Conservation (phyloP, 2,113 vertebrate species). For the Pterocles gutturalis region DNA sequence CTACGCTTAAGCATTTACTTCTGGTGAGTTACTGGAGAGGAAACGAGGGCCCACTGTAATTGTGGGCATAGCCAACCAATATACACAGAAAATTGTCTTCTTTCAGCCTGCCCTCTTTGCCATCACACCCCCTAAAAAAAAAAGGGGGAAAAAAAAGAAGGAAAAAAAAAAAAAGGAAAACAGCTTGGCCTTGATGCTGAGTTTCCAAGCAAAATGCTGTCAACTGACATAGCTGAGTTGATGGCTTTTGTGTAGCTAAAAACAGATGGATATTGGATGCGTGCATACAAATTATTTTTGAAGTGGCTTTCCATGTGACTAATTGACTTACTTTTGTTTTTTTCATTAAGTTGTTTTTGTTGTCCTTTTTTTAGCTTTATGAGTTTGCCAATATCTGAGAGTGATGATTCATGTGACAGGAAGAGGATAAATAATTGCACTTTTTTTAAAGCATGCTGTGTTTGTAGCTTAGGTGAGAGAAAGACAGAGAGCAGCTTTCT, state of each 20-base stretch:
- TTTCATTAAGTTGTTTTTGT: background rate
- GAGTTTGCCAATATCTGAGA: background rate
- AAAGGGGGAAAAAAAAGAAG: background rate
- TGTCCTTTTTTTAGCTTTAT: background rate
- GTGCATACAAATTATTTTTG: background rate
- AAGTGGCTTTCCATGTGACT: background rate
- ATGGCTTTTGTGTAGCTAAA: slow-evolving; percentile 12
- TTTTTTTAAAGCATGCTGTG: background rate
- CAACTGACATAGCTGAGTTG: background rate
- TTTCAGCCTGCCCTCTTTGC: background rate
- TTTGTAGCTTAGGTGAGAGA: slow-evolving; percentile 6
- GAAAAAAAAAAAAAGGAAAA: background rate
- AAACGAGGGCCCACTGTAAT: background rate
- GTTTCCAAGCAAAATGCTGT: background rate
- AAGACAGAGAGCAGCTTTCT: background rate
- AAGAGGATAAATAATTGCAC: background rate
- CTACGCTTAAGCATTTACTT: background rate
- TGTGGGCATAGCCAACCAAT: background rate
- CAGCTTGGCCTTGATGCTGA: background rate
- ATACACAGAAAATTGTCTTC: background rate
- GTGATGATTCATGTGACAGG: background rate
- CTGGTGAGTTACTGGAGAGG: background rate
- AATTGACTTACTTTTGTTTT: background rate
- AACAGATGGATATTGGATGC: background rate
- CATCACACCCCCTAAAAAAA: rapidly evolving